A percentile compares a stretch with the other conserved stretches of the same genome.
phyloP scores from a whole-genome alignment of 2,888 invertebrate genomes.

The Eupelmus urozonus region DNA sequence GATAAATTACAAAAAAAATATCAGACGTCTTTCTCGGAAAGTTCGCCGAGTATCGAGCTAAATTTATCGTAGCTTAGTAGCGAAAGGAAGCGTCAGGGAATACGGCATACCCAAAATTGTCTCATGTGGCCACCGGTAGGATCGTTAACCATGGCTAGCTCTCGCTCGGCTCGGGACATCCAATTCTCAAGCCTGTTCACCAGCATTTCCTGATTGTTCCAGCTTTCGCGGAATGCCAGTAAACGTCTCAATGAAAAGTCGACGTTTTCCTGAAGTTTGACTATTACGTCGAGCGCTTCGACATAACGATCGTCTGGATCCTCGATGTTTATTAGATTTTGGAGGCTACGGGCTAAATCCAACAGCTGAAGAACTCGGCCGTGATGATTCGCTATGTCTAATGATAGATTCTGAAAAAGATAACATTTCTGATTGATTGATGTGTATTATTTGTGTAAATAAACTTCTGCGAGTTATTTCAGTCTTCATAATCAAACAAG shows the following conservation, averaged over 20 bases:
- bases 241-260: slow-evolving; percentile 85
- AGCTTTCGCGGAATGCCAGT: slow-evolving; percentile 87
- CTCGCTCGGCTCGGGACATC: slow-evolving; percentile 86
- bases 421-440: too few relatives aligned
- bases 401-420: slow-evolving; percentile 82
- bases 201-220: slow-evolving; percentile 86
- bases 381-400: slow-evolving; percentile 89
- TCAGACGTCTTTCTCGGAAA: slow-evolving; percentile 33
- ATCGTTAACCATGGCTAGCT: slow-evolving; percentile 82
- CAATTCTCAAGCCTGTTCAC: slow-evolving; percentile 87
- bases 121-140: slow-evolving; percentile 86
- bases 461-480: too few relatives aligned
- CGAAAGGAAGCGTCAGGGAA: slow-evolving; percentile 20
- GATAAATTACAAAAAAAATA: background rate
- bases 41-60: slow-evolving; percentile 42
- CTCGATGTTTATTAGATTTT: slow-evolving; percentile 86
- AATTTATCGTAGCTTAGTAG: slow-evolving; percentile 51
- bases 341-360: slow-evolving; percentile 85
- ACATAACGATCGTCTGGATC: slow-evolving; percentile 87
- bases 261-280: slow-evolving; percentile 87
- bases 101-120: slow-evolving; percentile 85
- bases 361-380: slow-evolving; percentile 87
- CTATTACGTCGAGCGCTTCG: slow-evolving; percentile 84
- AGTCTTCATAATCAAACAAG: too few relatives aligned
- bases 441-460: too few relatives aligned